A percentile compares a stretch with the other conserved stretches of the same genome.
These are phyloP conservation scores for Pammene fasciana DNA, from an alignment of 2,888 invertebrate genomes.

Conservation along the genomic window DNA sequence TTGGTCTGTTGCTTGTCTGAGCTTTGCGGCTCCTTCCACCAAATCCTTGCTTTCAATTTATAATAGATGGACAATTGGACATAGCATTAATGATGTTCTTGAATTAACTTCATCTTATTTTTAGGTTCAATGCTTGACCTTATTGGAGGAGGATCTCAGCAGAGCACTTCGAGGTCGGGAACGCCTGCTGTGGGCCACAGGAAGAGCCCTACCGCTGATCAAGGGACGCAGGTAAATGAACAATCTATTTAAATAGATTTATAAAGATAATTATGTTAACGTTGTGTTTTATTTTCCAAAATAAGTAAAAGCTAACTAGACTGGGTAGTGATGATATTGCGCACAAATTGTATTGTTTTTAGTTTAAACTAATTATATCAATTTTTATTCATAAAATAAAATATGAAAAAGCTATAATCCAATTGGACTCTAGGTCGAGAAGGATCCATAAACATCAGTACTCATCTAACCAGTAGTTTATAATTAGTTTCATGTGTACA, in stretches of 20 bases:
- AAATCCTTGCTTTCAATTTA: slow-evolving; percentile 15
- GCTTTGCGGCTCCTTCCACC: slow-evolving; percentile 13
- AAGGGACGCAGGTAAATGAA: slow-evolving; percentile 87
- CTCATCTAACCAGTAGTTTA: no score
- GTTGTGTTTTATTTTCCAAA: no score
- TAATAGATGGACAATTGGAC: background rate
- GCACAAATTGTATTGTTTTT: no score
- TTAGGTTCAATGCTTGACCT: slow-evolving; percentile 86
- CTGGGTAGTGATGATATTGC: background rate
- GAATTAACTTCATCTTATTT: slow-evolving; percentile 46
- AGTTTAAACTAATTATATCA: no score
- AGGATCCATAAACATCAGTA: no score
- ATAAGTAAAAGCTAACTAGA: no score
- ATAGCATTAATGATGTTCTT: no score
- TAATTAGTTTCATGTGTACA: background rate
- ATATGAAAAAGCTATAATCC: no score
- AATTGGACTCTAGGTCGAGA: no score
- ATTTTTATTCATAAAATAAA: no score
- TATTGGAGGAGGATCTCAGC: slow-evolving; percentile 85
- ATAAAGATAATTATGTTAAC: no score
- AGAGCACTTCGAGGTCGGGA: slow-evolving; percentile 87
- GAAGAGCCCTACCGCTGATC: slow-evolving; percentile 94
- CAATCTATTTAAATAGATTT: background rate
- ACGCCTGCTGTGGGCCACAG: slow-evolving; percentile 90
- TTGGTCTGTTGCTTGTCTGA: slow-evolving; percentile 77